Evolutionary conservation across 2,888 invertebrate genomes (phyloP), one percentile per base, ranked within the genome.

Genomic region (Calephelis perditalis): DNA sequence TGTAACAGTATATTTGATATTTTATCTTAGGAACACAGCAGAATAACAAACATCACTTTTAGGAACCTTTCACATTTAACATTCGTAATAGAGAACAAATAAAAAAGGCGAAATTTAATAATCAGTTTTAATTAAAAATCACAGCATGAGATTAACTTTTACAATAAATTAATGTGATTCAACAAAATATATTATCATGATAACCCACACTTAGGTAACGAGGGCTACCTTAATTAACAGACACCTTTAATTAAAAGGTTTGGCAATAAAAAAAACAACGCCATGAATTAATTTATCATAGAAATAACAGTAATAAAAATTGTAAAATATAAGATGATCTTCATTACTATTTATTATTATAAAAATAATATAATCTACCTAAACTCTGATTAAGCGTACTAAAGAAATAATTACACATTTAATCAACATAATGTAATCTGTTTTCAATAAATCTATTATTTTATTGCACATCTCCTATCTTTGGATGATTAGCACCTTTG

Each of bases 81-180:
- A 26, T 26, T 26, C 26, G 26, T 26, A 40, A 40, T 40, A 8
- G 40, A 6, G 40, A 40, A 40, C 3, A 40, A 6, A 7, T 40
- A 40, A 40, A 40, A 6, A 40, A 40, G 1, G 40, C 8, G 5
- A 40, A 7, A 40, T 40, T 49, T 49, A 49, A 49, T 26, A 12
- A 49, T 49, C 49, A 15, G 10, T 49, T 49, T 49, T 26, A 49
- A 6, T 49, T 26, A 49, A 49, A 26, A 49, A 49, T 49, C 49
- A 49, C 49, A 49, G 49, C 49, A 49, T 49, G 49, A 49, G 26
- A 49, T 49, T 15, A 26, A 49, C 26, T 49, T 49, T 49, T 12
- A 49, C 49, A 49, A 49, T 49, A 49, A 49, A 49, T 49, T 26
- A 49, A 49, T 49, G 26, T 49, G 49, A 49, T 49, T 49, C 15